phyloP scores from a whole-genome alignment of 2,797 vertebrate genomes.

The Fundulus diaphanus region DNA sequence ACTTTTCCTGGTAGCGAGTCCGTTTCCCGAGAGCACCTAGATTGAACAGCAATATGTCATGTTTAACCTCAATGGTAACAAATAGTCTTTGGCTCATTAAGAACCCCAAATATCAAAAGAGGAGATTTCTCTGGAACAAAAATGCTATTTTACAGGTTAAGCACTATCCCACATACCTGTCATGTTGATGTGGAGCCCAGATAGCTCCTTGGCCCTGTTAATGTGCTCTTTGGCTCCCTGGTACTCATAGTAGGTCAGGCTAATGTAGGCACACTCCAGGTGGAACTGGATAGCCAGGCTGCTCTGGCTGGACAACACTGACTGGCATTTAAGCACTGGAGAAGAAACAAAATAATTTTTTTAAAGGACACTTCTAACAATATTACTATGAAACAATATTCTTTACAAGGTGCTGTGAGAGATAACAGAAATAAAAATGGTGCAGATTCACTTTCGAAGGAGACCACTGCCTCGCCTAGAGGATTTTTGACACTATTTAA shows the following conservation, averaged over 20 bases:
- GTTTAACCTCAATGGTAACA: not conserved
- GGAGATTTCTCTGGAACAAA: not conserved
- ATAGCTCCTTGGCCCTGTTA: constrained; percentile 82
- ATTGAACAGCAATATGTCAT: constrained; percentile 25
- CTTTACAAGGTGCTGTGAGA: not conserved
- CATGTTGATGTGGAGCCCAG: constrained; percentile 83
- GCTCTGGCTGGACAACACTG: constrained; percentile 73
- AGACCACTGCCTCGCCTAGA: no score
- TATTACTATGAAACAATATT: not conserved
- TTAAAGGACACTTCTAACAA: not conserved
- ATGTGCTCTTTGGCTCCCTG: constrained; percentile 88
- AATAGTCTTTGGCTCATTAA: not conserved
- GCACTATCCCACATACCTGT: constrained; percentile 78
- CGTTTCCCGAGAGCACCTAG: constrained; percentile 94
- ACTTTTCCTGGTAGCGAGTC: constrained; percentile 95
- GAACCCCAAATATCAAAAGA: not conserved
- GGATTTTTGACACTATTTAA: no score
- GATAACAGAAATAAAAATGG: not conserved
- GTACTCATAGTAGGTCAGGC: constrained; percentile 92
- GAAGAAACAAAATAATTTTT: not conserved
- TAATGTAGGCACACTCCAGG: constrained; percentile 89
- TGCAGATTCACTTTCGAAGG: no score
- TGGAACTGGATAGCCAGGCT: constrained; percentile 89
- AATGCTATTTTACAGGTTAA: not conserved
- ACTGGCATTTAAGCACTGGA: constrained; percentile 78